These are phyloP conservation scores for Dryomyza anilis DNA, from an alignment of 2,888 invertebrate genomes.

Conservation along the genomic window DNA sequence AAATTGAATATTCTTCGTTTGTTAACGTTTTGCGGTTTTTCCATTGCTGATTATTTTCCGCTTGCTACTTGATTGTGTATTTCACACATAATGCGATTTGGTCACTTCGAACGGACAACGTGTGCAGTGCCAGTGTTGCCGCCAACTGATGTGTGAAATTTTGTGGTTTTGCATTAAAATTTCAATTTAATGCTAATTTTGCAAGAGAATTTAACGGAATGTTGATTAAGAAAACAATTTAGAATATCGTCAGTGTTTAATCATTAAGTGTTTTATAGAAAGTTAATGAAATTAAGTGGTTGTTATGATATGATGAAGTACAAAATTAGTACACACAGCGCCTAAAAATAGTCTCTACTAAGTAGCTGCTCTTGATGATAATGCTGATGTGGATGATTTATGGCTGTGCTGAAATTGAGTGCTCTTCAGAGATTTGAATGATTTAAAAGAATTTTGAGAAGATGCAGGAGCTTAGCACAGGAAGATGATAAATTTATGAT, in stretches of 20 bases:
- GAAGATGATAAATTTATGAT: no score
- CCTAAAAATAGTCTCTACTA: background rate
- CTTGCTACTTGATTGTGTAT: background rate
- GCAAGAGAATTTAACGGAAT: no score
- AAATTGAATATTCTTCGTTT: conserved; percentile 8
- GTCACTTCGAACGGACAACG: background rate
- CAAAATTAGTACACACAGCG: no score
- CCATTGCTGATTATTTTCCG: background rate
- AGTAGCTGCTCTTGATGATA: background rate
- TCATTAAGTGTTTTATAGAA: no score
- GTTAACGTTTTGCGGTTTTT: background rate
- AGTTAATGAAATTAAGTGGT: no score
- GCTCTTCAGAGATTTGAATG: background rate
- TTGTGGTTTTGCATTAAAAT: background rate
- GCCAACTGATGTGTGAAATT: background rate
- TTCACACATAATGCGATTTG: background rate
- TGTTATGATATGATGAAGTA: no score
- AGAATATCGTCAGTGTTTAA: no score
- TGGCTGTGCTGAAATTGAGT: background rate
- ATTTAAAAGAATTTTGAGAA: no score
- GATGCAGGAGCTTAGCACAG: no score
- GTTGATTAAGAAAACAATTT: no score
- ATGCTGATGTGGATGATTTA: background rate
- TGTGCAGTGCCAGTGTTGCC: background rate
- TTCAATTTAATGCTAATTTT: background rate